A percentile compares a stretch with the other conserved stretches of the same genome.
These are phyloP conservation scores for Acrocera orbiculus DNA, from an alignment of 2,888 invertebrate genomes.

Conservation along the genomic window DNA sequence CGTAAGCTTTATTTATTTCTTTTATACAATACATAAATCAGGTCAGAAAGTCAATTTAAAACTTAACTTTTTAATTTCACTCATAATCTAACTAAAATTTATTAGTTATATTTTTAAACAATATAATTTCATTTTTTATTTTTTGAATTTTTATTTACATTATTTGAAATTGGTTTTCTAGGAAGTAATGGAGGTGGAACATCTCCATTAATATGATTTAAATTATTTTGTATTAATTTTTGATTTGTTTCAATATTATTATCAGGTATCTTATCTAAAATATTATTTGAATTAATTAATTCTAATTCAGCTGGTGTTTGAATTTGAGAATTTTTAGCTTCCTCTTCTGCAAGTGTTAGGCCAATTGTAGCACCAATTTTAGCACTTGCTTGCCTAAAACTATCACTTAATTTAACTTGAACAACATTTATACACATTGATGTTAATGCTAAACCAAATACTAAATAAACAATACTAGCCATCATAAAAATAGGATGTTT, in stretches of 20 bases:
- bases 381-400: conserved; percentile 66
- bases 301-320: conserved; percentile 23
- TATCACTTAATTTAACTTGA: conserved; percentile 62
- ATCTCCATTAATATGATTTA: background rate
- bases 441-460: conserved; percentile 86
- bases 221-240: background rate
- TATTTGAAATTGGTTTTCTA: conserved; percentile 13
- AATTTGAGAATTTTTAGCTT: conserved; percentile 7
- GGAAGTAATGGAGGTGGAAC: conserved; percentile 20
- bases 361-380: conserved; percentile 76
- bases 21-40: too few species aligned
- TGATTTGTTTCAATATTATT: background rate
- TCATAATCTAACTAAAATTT: too few species aligned
- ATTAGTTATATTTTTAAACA: conserved; percentile 14
- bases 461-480: conserved; percentile 77
- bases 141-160: too few species aligned
- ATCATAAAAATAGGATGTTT: conserved; percentile 77
- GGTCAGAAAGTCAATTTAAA: too few species aligned
- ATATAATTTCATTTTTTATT: conserved; percentile 22
- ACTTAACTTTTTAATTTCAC: too few species aligned
- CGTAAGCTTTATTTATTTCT: too few species aligned
- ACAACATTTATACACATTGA: conserved; percentile 97
- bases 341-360: conserved; percentile 24
- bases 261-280: background rate
- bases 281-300: conserved; percentile 19